These are phyloP conservation scores for Spizaetus ornatus DNA, from an alignment of 2,113 vertebrate species.

Conservation along the genomic window DNA sequence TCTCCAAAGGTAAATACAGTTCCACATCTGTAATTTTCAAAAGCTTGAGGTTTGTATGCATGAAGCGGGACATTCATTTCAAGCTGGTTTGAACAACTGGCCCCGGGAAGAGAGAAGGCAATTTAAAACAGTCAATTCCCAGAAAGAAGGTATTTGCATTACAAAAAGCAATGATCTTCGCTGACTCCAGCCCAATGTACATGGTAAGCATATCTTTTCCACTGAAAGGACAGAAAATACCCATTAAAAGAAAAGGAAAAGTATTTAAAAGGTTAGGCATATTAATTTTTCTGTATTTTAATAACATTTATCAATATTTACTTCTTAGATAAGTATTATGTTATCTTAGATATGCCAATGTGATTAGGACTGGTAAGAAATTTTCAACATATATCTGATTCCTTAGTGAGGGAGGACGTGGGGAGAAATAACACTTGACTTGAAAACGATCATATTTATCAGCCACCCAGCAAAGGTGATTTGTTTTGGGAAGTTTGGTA, in stretches of 20 bases:
- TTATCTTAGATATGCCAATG: not conserved
- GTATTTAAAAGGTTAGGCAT: not conserved
- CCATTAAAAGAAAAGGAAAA: not conserved
- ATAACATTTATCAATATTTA: not conserved
- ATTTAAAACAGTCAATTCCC: not conserved
- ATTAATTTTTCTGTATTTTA: not conserved
- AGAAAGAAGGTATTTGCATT: slow-evolving; percentile 3
- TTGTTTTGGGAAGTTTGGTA: not conserved
- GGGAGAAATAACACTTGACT: not conserved
- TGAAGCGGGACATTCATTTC: not conserved
- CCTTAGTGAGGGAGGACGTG: not conserved
- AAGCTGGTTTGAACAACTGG: not conserved
- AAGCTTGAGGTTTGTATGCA: not conserved
- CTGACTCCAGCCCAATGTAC: not conserved
- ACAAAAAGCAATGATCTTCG: not conserved
- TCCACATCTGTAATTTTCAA: not conserved
- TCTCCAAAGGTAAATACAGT: not conserved
- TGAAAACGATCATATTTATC: not conserved
- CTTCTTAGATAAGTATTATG: not conserved
- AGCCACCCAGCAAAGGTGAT: not conserved
- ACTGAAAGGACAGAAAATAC: not conserved
- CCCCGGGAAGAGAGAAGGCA: not conserved
- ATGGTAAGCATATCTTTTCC: not conserved
- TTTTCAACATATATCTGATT: not conserved
- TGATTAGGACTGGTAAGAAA: not conserved